Conservation (phyloP, 1,140 invertebrate genomes). For the Catajapyx aquilonaris region DNA sequence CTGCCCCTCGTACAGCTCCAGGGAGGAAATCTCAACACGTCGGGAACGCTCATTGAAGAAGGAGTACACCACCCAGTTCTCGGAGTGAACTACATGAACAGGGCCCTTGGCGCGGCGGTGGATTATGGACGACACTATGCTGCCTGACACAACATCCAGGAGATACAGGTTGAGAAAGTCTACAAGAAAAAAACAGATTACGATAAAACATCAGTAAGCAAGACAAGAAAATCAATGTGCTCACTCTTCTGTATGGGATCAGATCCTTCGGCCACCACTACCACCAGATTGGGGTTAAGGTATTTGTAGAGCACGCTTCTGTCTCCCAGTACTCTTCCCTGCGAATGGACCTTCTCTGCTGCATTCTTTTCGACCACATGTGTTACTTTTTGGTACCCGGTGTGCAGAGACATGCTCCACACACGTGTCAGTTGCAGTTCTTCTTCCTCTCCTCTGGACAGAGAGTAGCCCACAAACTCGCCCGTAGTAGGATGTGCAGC, state of each 20-base stretch:
- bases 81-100: constrained; percentile 78
- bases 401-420: constrained; percentile 51
- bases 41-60: constrained; percentile 87
- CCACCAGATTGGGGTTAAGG: constrained; percentile 89
- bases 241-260: constrained; percentile 54
- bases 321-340: constrained; percentile 84
- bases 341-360: constrained; percentile 79
- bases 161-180: constrained; percentile 59
- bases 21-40: constrained; percentile 68
- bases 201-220: constrained; percentile 3
- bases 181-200: constrained; percentile 17
- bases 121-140: constrained; percentile 42
- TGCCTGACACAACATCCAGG: constrained; percentile 76
- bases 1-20: constrained; percentile 90
- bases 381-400: constrained; percentile 40
- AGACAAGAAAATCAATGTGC: constrained; percentile 9
- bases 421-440: constrained; percentile 18
- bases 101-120: constrained; percentile 64
- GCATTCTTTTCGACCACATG: constrained; percentile 44
- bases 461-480: constrained; percentile 38
- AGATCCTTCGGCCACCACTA: constrained; percentile 54
- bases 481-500: constrained; percentile 40
- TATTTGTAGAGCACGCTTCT: constrained; percentile 96
- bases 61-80: constrained; percentile 91
- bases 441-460: constrained; percentile 12